Evolutionary conservation across 2,113 vertebrate genomes (phyloP).

Genomic region (Nanger granti): DNA sequence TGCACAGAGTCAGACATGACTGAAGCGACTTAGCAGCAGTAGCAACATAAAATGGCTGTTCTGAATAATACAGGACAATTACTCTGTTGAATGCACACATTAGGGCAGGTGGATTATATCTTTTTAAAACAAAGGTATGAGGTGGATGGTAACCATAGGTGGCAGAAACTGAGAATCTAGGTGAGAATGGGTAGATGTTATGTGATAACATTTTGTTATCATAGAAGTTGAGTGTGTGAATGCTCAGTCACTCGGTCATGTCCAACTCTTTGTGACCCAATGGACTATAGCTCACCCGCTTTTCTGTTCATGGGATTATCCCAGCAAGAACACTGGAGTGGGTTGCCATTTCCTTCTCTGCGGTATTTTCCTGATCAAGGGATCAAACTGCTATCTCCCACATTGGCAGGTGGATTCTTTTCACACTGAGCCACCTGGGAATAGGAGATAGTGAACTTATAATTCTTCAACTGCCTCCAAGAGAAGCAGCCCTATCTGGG

Average conservation of each 20-base stretch:
- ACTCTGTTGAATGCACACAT: background rate
- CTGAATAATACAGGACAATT: background rate
- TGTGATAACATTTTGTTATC: background rate
- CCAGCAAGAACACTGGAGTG: background rate
- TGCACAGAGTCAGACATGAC: no score
- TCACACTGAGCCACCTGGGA: background rate
- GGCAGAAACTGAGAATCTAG: background rate
- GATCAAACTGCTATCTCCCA: background rate
- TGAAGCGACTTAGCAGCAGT: no score
- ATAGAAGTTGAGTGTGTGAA: background rate
- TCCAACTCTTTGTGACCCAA: background rate
- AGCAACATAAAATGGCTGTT: background rate
- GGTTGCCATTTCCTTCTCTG: background rate
- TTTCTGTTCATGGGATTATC: background rate
- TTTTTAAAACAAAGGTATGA: background rate
- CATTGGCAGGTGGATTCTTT: background rate
- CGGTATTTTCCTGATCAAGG: background rate
- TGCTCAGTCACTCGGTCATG: background rate
- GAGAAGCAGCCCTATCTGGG: background rate
- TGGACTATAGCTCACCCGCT: background rate
- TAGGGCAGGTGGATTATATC: background rate
- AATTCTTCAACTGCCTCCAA: background rate
- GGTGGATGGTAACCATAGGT: background rate
- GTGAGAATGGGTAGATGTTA: background rate
- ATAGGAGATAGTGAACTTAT: background rate